phyloP scores from a whole-genome alignment of 2,888 invertebrate species.

The Willowsia nigromaculata region DNA sequence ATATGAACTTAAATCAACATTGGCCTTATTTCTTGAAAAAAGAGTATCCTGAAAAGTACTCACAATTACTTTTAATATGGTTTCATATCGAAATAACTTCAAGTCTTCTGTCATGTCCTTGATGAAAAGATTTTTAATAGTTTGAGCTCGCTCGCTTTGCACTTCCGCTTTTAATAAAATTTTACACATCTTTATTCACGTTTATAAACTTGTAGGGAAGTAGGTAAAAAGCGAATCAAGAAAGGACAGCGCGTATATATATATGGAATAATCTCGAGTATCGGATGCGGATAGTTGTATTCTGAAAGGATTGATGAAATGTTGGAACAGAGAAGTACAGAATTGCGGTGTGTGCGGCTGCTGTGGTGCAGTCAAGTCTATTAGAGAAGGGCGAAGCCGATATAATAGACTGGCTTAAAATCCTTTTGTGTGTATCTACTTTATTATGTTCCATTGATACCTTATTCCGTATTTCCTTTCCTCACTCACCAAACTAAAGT shows the following conservation, averaged over 20 bases:
- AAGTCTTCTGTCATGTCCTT: slow-evolving; percentile 20
- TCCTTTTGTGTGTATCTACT: not conserved
- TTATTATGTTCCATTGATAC: slow-evolving; percentile 7
- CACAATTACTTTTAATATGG: slow-evolving; percentile 12
- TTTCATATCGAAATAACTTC: not conserved
- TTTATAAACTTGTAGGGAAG: not conserved
- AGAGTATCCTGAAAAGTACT: slow-evolving; percentile 29
- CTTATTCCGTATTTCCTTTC: slow-evolving; percentile 46
- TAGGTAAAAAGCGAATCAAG: too few relatives aligned
- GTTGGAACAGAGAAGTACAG: not conserved
- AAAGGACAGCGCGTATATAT: too few relatives aligned
- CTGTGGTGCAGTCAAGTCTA: slow-evolving; percentile 1
- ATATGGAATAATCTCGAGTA: not conserved
- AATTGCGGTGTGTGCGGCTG: not conserved
- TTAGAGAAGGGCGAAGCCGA: slow-evolving; percentile 21
- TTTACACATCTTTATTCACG: not conserved
- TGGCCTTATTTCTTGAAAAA: slow-evolving; percentile 45
- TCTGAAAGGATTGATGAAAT: not conserved
- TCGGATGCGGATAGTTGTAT: not conserved
- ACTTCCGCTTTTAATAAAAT: slow-evolving; percentile 38
- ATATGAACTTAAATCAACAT: slow-evolving; percentile 18
- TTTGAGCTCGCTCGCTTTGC: not conserved
- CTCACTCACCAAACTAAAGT: not conserved
- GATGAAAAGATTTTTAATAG: slow-evolving; percentile 12
- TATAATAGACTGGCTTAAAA: not conserved